Evolutionary conservation across 2,113 vertebrate species (phyloP), one percentile per base, ranked within the genome.

Genomic region (Recurvirostra avosetta): DNA sequence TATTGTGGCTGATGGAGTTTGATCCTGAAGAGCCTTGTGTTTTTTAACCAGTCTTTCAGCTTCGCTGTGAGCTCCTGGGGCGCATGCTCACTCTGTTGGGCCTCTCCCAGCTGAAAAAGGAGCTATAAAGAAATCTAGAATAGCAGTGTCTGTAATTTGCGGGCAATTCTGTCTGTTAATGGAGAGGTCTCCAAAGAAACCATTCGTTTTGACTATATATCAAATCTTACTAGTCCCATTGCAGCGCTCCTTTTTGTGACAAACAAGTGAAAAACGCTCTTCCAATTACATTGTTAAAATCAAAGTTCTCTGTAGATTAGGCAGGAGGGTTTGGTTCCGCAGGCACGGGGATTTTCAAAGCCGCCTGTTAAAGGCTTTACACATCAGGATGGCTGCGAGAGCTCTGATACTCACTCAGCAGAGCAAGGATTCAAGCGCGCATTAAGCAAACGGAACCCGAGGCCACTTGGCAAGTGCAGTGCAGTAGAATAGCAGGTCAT

Each of bases 41-140:
- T 67, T 50, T 84, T 58, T 34, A 70, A 36, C 9, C 14, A n/a
- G 14, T 36, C 43, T 53, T 74, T 50, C 29, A 84, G 72, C 63
- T 86, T 87, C 27, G 9, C 52, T 4, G 7, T 53, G 50, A 75
- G 52, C 27, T 78, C 20, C 65, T 53, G 25, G 15, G n/a, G 55
- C 0, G 0, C 50, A 5, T 8, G 10, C 73, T 93, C 0, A 0
- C 25, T 62, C 77, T 71, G 17, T 36, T 62, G 32, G 65, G 59
- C 53, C 73, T 63, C 91, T 72, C 53, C 58, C 41, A 73, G 45
- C 49, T 92, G 26, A 55, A 63, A 89, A 67, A 92, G 43, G 79
- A 90, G 72, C 45, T 58, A 52, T 58, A 58, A n/a, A 71, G 61
- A 79, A 72, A 92, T 47, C 26, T 22, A 73, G n/a, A 67, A 36